Conservation (phyloP, 2,113 vertebrate species). For the Pachypanchax playfairii region DNA sequence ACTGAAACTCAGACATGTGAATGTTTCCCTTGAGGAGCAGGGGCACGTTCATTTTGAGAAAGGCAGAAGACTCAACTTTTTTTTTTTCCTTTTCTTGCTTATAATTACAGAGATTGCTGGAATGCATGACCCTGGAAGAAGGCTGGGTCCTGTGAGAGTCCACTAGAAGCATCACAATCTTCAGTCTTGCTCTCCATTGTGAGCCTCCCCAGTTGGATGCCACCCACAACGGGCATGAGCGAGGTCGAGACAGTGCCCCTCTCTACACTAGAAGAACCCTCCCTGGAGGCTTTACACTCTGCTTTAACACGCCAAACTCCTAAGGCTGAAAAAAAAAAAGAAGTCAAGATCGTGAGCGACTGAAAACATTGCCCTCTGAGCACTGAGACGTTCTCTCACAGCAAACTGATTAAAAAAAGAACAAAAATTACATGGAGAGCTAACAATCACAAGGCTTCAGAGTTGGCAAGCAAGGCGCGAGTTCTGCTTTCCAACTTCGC, state of each 20-base stretch:
- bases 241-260: constrained; percentile 73
- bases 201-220: constrained; percentile 70
- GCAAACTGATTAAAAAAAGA: constrained; percentile 69
- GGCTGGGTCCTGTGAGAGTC: constrained; percentile 76
- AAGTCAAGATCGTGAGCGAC: constrained; percentile 64
- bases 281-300: constrained; percentile 66
- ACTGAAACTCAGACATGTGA: constrained; percentile 79
- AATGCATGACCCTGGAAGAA: constrained; percentile 82
- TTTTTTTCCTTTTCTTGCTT: constrained; percentile 58
- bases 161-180: constrained; percentile 73
- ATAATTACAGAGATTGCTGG: constrained; percentile 82
- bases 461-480: constrained; percentile 61
- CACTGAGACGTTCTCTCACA: constrained; percentile 52
- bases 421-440: constrained; percentile 65
- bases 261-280: constrained; percentile 71
- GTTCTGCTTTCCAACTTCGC: constrained; percentile 63
- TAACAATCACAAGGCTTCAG: constrained; percentile 56
- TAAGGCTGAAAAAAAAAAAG: constrained; percentile 63
- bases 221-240: constrained; percentile 79
- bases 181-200: constrained; percentile 71
- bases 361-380: constrained; percentile 68
- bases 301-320: constrained; percentile 75
- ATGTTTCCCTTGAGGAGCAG: constrained; percentile 76
- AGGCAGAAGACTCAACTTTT: constrained; percentile 73
- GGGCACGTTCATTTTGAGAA: constrained; percentile 77